phyloP scores from a whole-genome alignment of 2,113 vertebrate genomes.

The Otolemur garnettii region DNA sequence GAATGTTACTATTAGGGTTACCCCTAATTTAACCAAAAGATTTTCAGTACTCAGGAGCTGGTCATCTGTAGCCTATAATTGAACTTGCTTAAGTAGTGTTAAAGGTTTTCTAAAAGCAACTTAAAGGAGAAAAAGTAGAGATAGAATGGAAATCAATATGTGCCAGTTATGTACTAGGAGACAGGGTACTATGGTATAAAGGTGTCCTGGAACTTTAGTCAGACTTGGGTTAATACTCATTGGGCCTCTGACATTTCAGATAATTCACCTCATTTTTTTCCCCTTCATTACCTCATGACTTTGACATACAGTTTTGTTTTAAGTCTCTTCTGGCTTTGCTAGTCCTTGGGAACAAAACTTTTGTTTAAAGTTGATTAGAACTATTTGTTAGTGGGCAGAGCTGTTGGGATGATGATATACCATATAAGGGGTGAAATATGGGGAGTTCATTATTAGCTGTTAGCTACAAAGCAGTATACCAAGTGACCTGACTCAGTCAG shows the following conservation, averaged over 20 bases:
- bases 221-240: neutral
- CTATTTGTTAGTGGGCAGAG: neutral
- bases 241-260: neutral
- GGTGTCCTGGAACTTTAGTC: neutral
- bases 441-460: neutral
- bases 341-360: constrained; percentile 29
- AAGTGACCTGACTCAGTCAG: constrained; percentile 67
- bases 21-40: neutral
- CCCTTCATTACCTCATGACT: neutral
- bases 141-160: neutral
- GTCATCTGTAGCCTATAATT: neutral
- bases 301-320: neutral
- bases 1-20: neutral
- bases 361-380: neutral
- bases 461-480: constrained; percentile 46
- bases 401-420: neutral
- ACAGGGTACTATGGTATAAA: neutral
- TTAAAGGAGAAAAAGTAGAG: neutral
- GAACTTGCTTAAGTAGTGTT: neutral
- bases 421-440: neutral
- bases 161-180: neutral
- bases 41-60: neutral
- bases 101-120: neutral
- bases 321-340: neutral
- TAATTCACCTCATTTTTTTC: neutral